phyloP scores from a whole-genome alignment of 2,888 invertebrate genomes.

The Branchinecta sandiegonensis region DNA sequence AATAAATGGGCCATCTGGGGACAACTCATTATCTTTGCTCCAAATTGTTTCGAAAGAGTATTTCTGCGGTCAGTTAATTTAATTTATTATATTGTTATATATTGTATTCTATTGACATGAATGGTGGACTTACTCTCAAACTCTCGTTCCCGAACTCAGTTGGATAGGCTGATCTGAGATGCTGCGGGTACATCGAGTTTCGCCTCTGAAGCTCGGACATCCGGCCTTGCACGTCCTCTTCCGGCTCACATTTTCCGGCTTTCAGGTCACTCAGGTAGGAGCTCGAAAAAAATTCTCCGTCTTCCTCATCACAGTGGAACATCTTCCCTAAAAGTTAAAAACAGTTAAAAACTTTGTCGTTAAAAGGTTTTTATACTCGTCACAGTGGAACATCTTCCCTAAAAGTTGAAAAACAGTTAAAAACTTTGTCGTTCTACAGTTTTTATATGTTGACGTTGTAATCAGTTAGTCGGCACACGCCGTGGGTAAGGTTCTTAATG shows the following conservation, averaged over 20 bases:
- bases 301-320: conserved; percentile 66
- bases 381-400: conserved; percentile 47
- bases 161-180: conserved; percentile 68
- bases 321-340: conserved; percentile 33
- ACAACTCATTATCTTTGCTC: too few species aligned
- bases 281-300: conserved; percentile 67
- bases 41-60: too few species aligned
- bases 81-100: too few species aligned
- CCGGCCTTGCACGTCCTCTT: conserved; percentile 29
- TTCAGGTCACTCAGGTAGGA: conserved; percentile 50
- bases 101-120: background rate
- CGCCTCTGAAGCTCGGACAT: conserved; percentile 58
- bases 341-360: too few species aligned
- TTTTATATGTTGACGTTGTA: too few species aligned
- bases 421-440: too few species aligned
- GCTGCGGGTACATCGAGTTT: conserved; percentile 68
- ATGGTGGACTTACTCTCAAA: conserved; percentile 15
- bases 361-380: too few species aligned
- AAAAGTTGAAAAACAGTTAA: conserved; percentile 19
- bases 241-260: conserved; percentile 34
- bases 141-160: conserved; percentile 41
- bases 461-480: too few species aligned
- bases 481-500: too few species aligned
- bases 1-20: too few species aligned
- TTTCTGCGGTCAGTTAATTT: too few species aligned